phyloP scores from a whole-genome alignment of 2,113 vertebrate species.

The Orycteropus afer region DNA sequence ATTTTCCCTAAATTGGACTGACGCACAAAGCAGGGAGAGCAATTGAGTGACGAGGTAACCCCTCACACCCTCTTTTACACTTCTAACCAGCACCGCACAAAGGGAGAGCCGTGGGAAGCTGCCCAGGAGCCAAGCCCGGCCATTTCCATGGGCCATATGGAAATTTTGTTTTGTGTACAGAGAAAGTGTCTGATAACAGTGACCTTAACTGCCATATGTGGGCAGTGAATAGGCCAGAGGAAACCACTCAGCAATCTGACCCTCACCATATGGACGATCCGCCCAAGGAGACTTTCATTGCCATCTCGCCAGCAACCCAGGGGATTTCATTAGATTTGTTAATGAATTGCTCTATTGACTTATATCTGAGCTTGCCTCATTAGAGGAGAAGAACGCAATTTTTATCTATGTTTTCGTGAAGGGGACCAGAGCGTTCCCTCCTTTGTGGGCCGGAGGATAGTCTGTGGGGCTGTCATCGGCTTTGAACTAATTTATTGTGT shows the following conservation, averaged over 20 bases:
- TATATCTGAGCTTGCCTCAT: constrained; percentile 97
- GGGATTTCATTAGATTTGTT: constrained; percentile 99
- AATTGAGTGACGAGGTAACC: constrained; percentile 87
- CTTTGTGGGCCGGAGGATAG: constrained; percentile 93
- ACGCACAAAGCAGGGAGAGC: constrained; percentile 87
- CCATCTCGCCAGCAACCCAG: constrained; percentile 91
- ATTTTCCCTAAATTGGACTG: constrained; percentile 90
- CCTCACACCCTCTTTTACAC: constrained; percentile 85
- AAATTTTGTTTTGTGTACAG: constrained; percentile 97
- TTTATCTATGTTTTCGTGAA: constrained; percentile 88
- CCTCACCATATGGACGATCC: constrained; percentile 96
- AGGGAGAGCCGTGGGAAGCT: constrained; percentile 94
- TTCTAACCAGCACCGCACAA: constrained; percentile 88
- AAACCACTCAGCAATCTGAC: constrained; percentile 95
- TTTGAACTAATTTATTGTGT: constrained; percentile 95
- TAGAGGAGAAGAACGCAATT: constrained; percentile 94
- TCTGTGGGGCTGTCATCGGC: constrained; percentile 92
- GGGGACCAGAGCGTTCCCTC: constrained; percentile 87
- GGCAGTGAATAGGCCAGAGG: constrained; percentile 95
- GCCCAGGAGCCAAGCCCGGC: constrained; percentile 89
- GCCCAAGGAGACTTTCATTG: constrained; percentile 90
- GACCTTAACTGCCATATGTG: constrained; percentile 96
- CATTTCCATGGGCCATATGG: constrained; percentile 99
- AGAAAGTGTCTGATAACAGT: constrained; percentile 94
- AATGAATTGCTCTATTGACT: constrained; percentile 99